Evolutionary conservation across 2,113 vertebrate genomes (phyloP), one percentile per base, ranked within the genome.

Genomic region (Strigops habroptila): DNA sequence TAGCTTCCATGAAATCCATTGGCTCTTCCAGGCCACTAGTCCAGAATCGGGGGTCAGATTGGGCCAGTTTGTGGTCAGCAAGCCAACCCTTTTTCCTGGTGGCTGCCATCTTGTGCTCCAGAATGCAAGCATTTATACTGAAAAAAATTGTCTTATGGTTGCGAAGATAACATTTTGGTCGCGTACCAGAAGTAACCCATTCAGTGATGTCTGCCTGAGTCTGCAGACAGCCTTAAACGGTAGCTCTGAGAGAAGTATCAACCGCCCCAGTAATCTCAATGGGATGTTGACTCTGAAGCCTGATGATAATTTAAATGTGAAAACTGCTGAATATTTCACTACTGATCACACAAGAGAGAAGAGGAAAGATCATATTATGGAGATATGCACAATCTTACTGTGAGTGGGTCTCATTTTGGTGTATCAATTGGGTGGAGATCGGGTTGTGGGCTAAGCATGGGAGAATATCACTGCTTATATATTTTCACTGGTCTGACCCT

Each of bases 221-320:
- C 97, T 93, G 97, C 97, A 97, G 95, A 96, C 95, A 92, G 91
- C 95, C 96, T 96, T 97, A 96, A 97, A 92, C 94, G 4, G 81
- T 97, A 97, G 96, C 95, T 97, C 97, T 97, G 97, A 97, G 95
- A 97, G 96, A 91, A 97, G 95, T 96, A 91, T 95, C 93, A 97
- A 96, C 94, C 85, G 60, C 95, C 97, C 96, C 97, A 96, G 86
- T 97, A 97, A 97, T 97, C 97, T 96, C 94, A 97, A 92, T 97
- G 96, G 95, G 94, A 97, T 96, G 91, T 97, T 97, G 95, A 96
- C 97, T 96, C 97, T 97, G 97, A 96, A 97, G 96, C 97, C 97
- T 90, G 97, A 95, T 97, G 97, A 97, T 96, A 96, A 97, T 96
- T 97, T 97, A 97, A 95, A 83, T 97, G 91, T 97, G 96, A 94